Evolutionary conservation across 2,113 vertebrate species (phyloP).

Genomic region (Xyrauchen texanus): DNA sequence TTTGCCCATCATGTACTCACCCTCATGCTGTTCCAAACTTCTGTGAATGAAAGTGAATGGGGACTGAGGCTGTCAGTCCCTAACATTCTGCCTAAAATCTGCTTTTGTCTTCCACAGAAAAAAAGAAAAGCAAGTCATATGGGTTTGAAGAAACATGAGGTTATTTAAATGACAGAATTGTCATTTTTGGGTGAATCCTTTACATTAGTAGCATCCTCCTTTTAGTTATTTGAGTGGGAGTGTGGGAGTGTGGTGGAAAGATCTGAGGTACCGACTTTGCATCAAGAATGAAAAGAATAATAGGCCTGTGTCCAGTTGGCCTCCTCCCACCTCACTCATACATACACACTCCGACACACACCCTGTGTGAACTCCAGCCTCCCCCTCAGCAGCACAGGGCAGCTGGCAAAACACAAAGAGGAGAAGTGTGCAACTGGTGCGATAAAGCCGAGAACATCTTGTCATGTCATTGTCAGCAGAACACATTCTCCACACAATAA

Average conservation of each 20-base stretch:
- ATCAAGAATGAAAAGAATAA: constrained; percentile 44
- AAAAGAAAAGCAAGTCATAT: too few species aligned
- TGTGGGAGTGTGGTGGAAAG: constrained; percentile 9
- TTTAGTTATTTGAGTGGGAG: background rate
- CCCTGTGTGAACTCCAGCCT: constrained; percentile 2
- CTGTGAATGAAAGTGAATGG: too few species aligned
- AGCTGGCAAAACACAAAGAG: constrained; percentile 77
- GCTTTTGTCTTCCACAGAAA: too few species aligned
- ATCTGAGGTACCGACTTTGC: constrained; percentile 39
- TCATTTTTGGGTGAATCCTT: too few species aligned
- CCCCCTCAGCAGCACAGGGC: constrained; percentile 60
- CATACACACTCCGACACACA: constrained; percentile 1
- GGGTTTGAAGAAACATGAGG: too few species aligned
- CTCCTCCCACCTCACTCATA: constrained; percentile 14
- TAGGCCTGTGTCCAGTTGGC: constrained; percentile 41
- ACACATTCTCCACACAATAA: constrained; percentile 67
- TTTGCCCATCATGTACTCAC: too few species aligned
- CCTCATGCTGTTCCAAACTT: too few species aligned
- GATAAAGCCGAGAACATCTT: constrained; percentile 76
- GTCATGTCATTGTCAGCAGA: constrained; percentile 68
- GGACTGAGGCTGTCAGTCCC: too few species aligned
- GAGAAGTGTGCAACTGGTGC: constrained; percentile 77
- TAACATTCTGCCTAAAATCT: too few species aligned
- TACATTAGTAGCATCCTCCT: too few species aligned
- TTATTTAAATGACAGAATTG: too few species aligned